Evolutionary conservation across 1,140 invertebrate genomes (phyloP).

Genomic region (Mizuhopecten yessoensis): DNA sequence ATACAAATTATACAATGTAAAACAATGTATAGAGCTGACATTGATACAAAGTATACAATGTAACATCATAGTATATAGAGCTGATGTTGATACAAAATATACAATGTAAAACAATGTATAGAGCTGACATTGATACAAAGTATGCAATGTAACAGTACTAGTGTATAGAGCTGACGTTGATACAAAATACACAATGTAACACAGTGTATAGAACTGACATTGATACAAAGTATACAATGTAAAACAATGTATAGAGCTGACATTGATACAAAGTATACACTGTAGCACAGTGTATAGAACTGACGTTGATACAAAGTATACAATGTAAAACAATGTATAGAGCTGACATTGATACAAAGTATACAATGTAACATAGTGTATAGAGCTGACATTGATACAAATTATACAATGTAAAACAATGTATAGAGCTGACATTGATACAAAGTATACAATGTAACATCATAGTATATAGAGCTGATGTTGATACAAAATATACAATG

Average conservation of each 20-base stretch:
- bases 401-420: background rate
- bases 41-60: background rate
- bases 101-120: too few species aligned
- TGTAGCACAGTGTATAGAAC: too few species aligned
- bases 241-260: too few species aligned
- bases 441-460: background rate
- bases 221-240: too few species aligned
- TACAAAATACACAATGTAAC: too few species aligned
- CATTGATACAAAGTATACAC: too few species aligned
- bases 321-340: background rate
- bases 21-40: background rate
- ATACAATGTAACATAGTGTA: background rate
- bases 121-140: too few species aligned
- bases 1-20: background rate
- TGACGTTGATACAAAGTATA: too few species aligned
- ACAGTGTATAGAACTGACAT: too few species aligned
- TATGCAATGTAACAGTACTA: too few species aligned
- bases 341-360: background rate
- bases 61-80: background rate
- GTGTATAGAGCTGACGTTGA: too few species aligned
- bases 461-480: background rate
- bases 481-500: background rate
- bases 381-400: background rate
- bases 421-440: background rate
- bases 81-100: background rate